Percentiles rank a stretch among this genome's conserved stretches.
phyloP scores from a whole-genome alignment of 23 tunicate genomes.

The Clavelina lepadiformis region DNA sequence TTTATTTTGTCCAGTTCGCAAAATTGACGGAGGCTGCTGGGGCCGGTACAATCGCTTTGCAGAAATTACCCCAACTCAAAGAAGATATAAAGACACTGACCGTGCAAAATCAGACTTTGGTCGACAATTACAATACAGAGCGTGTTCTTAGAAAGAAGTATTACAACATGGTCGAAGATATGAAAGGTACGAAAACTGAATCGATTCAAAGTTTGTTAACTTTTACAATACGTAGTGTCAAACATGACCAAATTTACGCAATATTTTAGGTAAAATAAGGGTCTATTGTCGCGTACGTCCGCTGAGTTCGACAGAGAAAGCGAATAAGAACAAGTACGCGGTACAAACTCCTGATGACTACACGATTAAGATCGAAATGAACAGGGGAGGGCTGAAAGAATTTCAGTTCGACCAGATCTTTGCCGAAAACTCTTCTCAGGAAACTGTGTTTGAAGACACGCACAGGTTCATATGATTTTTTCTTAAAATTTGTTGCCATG shows the following conservation, averaged over 20 bases:
- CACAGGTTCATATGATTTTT: too few relatives aligned
- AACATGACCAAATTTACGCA: background rate
- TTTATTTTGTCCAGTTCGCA: conserved; percentile 41
- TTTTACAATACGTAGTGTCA: background rate
- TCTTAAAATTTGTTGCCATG: too few relatives aligned
- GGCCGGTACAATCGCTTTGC: conserved; percentile 61
- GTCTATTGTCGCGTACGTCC: conserved; percentile 97
- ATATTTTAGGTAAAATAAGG: conserved; percentile 67
- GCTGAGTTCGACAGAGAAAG: conserved; percentile 82
- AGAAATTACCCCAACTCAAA: conserved; percentile 50
- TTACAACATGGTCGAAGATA: conserved; percentile 99
- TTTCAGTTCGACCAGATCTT: conserved; percentile 92
- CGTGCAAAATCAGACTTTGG: conserved; percentile 35
- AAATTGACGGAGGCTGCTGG: conserved; percentile 56
- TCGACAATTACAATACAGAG: conserved; percentile 86
- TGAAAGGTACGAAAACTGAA: conserved; percentile 81
- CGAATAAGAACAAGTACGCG: conserved; percentile 55
- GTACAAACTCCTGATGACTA: conserved; percentile 89
- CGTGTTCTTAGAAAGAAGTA: conserved; percentile 89
- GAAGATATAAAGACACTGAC: conserved; percentile 46
- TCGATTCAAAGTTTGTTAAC: background rate
- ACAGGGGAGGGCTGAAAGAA: conserved; percentile 63
- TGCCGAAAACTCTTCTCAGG: conserved; percentile 50
- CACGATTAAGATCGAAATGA: conserved; percentile 68
- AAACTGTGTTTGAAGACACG: conserved; percentile 84